Evolutionary conservation across 2,113 vertebrate genomes (phyloP).

Genomic region (Rhinolophus ferrumequinum): DNA sequence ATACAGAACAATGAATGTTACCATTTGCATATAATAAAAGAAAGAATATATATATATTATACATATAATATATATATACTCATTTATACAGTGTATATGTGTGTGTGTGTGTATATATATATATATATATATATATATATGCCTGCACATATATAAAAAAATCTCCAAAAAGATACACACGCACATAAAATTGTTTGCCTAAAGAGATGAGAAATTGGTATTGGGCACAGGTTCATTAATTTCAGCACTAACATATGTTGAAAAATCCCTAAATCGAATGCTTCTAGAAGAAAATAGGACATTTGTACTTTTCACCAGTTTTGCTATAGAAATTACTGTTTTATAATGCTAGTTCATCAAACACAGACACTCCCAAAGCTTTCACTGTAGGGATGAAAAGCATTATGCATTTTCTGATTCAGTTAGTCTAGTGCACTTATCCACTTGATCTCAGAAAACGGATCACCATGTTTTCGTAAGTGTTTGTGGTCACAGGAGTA

Average conservation of each 20-base stretch:
- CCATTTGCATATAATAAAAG: neutral
- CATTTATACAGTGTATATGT: neutral
- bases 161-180: neutral
- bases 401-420: constrained; percentile 8
- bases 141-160: neutral
- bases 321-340: constrained; percentile 36
- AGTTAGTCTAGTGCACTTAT: constrained; percentile 1
- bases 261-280: constrained; percentile 21
- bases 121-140: neutral
- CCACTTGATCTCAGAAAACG: constrained; percentile 24
- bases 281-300: neutral
- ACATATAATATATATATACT: too few relatives aligned
- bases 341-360: constrained; percentile 27
- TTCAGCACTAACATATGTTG: constrained; percentile 2
- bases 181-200: neutral
- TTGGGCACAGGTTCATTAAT: neutral
- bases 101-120: neutral
- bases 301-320: neutral
- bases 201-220: constrained; percentile 6
- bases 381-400: neutral
- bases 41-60: neutral
- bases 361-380: neutral
- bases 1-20: neutral
- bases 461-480: neutral
- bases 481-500: neutral